Conservation (phyloP, 2,113 vertebrate genomes). For the Pandion haliaetus region DNA sequence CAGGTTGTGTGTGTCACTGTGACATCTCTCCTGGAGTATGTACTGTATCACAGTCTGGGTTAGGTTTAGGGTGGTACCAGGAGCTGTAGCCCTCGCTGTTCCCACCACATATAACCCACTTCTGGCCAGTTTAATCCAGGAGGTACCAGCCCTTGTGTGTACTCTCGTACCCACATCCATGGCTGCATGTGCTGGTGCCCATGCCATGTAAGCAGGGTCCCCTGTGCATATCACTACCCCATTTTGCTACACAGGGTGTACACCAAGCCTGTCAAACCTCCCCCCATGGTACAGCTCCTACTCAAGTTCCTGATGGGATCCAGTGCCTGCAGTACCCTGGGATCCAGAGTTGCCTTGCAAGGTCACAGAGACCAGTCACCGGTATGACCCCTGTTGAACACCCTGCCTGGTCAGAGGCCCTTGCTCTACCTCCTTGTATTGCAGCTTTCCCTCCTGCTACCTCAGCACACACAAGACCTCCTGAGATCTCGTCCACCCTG, state of each 20-base stretch:
- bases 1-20: too few species aligned
- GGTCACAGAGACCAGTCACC: neutral
- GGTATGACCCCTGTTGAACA: neutral
- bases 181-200: neutral
- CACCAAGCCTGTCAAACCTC: neutral
- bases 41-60: neutral
- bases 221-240: too few species aligned
- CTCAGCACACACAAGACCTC: neutral
- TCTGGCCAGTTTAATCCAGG: conserved; percentile 19
- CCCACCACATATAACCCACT: neutral
- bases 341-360: neutral
- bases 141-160: too few species aligned
- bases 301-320: too few species aligned
- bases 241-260: neutral
- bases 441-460: neutral
- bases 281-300: neutral
- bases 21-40: neutral
- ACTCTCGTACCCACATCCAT: neutral
- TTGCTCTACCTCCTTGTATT: neutral
- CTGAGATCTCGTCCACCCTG: neutral
- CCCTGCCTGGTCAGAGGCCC: too few species aligned
- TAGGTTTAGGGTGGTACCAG: neutral
- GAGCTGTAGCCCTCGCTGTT: neutral
- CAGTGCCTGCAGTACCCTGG: neutral
- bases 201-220: neutral